Percentiles rank a stretch among this genome's conserved stretches.
These are phyloP conservation scores for Entomobrya multifasciata DNA, from an alignment of 2,888 invertebrate genomes.

Conservation along the genomic window DNA sequence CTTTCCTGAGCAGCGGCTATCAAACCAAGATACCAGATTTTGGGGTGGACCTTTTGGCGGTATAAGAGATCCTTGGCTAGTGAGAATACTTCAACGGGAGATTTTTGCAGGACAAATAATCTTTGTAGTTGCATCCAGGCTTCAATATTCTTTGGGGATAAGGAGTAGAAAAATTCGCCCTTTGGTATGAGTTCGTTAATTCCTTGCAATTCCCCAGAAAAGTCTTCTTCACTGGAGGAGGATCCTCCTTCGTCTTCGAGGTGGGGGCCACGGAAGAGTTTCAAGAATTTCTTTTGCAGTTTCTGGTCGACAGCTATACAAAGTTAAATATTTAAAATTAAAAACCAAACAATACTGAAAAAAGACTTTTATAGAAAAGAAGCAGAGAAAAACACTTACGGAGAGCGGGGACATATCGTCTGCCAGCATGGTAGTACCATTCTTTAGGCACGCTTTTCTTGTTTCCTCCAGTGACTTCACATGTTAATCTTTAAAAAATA, in stretches of 20 bases:
- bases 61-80: slow-evolving; percentile 60
- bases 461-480: slow-evolving; percentile 61
- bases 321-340: neutral
- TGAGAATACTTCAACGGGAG: slow-evolving; percentile 31
- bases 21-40: slow-evolving; percentile 70
- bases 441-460: slow-evolving; percentile 28
- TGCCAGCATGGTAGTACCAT: slow-evolving; percentile 57
- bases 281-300: slow-evolving; percentile 51
- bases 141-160: slow-evolving; percentile 59
- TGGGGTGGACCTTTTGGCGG: slow-evolving; percentile 64
- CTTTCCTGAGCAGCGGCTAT: slow-evolving; percentile 56
- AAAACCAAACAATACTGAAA: neutral
- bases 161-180: slow-evolving; percentile 62
- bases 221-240: slow-evolving; percentile 65
- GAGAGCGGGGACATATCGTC: slow-evolving; percentile 59
- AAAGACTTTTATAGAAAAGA: neutral
- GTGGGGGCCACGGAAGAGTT: slow-evolving; percentile 58
- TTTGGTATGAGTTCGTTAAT: slow-evolving; percentile 57
- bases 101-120: slow-evolving; percentile 57
- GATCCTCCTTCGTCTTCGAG: slow-evolving; percentile 39
- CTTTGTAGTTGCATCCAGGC: slow-evolving; percentile 45
- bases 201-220: slow-evolving; percentile 48
- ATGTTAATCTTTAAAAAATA: slow-evolving; percentile 48
- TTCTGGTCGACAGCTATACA: slow-evolving; percentile 52
- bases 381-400: slow-evolving; percentile 13